Evolutionary conservation across 2,797 vertebrate genomes (phyloP).

Genomic region (Hippocampus kuda): DNA sequence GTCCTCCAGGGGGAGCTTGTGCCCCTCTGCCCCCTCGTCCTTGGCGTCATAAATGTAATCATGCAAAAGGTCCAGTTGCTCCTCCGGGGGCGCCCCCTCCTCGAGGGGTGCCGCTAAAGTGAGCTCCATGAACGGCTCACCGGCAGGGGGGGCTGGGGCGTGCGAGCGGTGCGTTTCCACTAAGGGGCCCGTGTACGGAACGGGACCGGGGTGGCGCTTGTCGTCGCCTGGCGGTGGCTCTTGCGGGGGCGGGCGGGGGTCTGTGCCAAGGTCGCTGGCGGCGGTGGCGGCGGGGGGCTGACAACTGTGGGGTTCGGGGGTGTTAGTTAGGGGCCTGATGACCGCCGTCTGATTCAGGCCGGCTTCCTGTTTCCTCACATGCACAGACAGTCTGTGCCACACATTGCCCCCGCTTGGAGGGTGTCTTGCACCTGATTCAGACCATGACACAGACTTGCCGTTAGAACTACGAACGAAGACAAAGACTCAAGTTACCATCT

Average conservation of each 20-base stretch:
- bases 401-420: conserved; percentile 88
- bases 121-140: conserved; percentile 54
- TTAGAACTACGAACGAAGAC: conserved; percentile 99
- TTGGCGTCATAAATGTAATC: conserved; percentile 79
- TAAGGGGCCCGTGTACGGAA: conserved; percentile 61
- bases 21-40: conserved; percentile 67
- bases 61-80: conserved; percentile 82
- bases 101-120: conserved; percentile 58
- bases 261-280: conserved; percentile 74
- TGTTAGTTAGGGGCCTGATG: conserved; percentile 99
- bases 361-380: conserved; percentile 96
- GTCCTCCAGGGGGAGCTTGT: conserved; percentile 73
- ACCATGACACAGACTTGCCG: conserved; percentile 99
- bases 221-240: conserved; percentile 79
- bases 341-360: conserved; percentile 98
- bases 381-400: conserved; percentile 99
- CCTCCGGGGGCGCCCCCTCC: conserved; percentile 60
- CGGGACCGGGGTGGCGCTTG: conserved; percentile 51
- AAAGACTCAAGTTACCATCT: conserved; percentile 82
- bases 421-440: conserved; percentile 99
- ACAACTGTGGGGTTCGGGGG: conserved; percentile 69
- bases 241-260: conserved; percentile 71
- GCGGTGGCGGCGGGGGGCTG: conserved; percentile 61
- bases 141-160: conserved; percentile 61
- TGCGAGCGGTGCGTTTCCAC: conserved; percentile 72